Conservation (phyloP, 2,888 invertebrate genomes). For the Heliconius ismenius region DNA sequence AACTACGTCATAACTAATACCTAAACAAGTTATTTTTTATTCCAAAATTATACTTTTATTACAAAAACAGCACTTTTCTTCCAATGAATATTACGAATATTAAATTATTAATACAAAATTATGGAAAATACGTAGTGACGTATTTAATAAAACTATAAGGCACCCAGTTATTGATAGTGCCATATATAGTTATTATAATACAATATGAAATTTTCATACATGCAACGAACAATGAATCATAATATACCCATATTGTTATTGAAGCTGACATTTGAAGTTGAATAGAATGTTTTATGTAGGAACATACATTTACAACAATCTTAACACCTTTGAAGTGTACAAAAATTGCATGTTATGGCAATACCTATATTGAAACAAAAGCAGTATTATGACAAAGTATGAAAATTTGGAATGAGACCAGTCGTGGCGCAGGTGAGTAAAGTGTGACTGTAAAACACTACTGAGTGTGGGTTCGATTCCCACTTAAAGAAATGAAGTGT, state of each 20-base stretch:
- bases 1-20: too few species aligned
- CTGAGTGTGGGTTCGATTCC: too few species aligned
- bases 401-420: not conserved
- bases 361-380: not conserved
- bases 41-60: not conserved
- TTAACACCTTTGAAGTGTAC: not conserved
- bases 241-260: not conserved
- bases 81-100: not conserved
- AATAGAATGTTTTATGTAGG: not conserved
- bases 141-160: not conserved
- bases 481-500: too few species aligned
- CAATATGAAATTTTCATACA: conserved; percentile 11
- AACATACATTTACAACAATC: not conserved
- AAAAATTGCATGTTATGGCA: not conserved
- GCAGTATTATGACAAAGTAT: not conserved
- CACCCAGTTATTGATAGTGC: conserved; percentile 1
- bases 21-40: too few species aligned
- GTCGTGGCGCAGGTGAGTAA: too few species aligned
- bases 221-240: conserved; percentile 7
- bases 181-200: not conserved
- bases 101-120: too few species aligned
- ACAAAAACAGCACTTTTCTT: not conserved
- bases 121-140: not conserved
- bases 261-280: not conserved
- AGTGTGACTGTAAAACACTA: too few species aligned